Conservation (phyloP, 2,797 vertebrate species). For the Basileuterus tristriatus region DNA sequence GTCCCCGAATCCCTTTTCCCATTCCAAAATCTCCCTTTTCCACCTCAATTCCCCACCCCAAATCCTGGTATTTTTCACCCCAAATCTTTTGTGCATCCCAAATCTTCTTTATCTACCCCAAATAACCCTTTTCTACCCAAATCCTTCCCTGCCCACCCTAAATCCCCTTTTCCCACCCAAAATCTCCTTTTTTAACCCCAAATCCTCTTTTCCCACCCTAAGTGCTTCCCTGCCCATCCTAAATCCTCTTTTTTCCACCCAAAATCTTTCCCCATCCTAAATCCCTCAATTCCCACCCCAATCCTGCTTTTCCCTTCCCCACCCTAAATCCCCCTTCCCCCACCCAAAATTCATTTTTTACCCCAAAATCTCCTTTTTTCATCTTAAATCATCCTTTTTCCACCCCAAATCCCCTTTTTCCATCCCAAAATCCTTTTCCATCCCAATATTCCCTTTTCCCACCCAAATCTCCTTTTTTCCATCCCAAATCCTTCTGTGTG, state of each 20-base stretch:
- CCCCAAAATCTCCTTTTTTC: background rate
- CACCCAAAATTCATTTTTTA: background rate
- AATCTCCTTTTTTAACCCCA: background rate
- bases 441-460: background rate
- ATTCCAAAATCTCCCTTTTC: background rate
- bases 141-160: background rate
- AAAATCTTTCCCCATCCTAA: background rate
- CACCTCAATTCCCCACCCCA: background rate
- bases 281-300: background rate
- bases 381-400: background rate
- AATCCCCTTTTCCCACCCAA: background rate
- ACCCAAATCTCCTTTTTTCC: background rate
- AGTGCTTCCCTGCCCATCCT: background rate
- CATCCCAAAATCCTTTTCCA: background rate
- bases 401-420: background rate
- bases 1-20: background rate
- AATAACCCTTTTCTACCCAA: background rate
- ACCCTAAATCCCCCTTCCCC: background rate
- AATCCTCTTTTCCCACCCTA: background rate
- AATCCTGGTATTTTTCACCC: background rate
- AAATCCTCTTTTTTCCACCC: background rate
- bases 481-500: background rate
- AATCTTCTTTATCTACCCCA: background rate
- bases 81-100: background rate
- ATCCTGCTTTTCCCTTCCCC: background rate